These are phyloP conservation scores for Camelus bactrianus DNA, from an alignment of 2,113 vertebrate genomes.

Conservation along the genomic window DNA sequence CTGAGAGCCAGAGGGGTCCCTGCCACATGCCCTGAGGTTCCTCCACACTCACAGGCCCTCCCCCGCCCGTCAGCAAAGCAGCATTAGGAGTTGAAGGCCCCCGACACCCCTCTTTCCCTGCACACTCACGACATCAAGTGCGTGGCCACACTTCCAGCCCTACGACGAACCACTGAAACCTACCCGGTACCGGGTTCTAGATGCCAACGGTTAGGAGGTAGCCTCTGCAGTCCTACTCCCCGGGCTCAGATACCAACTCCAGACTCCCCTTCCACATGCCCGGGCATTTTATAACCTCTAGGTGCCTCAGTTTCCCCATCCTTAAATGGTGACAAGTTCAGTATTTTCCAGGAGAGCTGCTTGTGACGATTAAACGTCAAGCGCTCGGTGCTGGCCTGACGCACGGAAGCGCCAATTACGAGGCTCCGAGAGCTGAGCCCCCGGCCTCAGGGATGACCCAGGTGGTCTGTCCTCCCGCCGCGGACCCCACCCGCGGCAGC, in stretches of 20 bases:
- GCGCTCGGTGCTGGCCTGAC: background rate
- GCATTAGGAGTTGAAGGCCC: background rate
- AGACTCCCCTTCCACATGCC: rapidly evolving
- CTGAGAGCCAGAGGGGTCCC: background rate
- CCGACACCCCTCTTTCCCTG: background rate
- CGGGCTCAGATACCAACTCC: background rate
- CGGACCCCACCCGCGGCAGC: rapidly evolving
- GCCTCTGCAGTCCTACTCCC: background rate
- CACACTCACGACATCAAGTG: background rate
- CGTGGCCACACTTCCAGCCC: background rate
- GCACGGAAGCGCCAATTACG: rapidly evolving
- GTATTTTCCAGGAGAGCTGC: background rate
- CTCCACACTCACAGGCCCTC: background rate
- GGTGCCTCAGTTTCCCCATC: conserved; percentile 13
- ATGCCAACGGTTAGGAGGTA: background rate
- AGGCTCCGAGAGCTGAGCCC: background rate
- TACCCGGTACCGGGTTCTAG: background rate
- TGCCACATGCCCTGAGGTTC: too few species aligned
- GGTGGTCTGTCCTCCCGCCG: rapidly evolving
- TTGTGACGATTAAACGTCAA: background rate
- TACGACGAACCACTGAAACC: background rate
- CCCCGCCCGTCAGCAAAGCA: background rate
- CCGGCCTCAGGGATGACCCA: rapidly evolving
- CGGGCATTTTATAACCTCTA: background rate
- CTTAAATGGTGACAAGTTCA: background rate